Conservation (phyloP, 2,888 invertebrate species). For the Graphium colonna region DNA sequence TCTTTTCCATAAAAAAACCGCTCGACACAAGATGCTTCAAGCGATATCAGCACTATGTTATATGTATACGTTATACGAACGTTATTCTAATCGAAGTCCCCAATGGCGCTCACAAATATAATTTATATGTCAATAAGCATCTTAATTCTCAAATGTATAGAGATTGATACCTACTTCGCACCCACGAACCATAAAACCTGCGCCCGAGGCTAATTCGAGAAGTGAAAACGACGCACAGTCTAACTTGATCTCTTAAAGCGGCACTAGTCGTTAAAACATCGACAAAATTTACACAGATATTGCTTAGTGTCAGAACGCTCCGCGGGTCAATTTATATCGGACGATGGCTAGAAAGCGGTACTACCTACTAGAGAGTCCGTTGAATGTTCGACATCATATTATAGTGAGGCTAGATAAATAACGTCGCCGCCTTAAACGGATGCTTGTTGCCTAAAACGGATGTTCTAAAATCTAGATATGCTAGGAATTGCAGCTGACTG, state of each 20-base stretch:
- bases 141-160: constrained; percentile 43
- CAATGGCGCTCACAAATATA: constrained; percentile 20
- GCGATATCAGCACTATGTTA: no score
- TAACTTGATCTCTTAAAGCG: constrained; percentile 36
- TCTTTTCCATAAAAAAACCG: no score
- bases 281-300: constrained; percentile 5
- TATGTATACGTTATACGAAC: no score
- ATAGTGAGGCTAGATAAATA: constrained; percentile 12
- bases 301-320: constrained; percentile 29
- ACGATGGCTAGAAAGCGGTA: constrained; percentile 54
- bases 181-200: constrained; percentile 51
- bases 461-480: background rate
- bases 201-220: constrained; percentile 59
- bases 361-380: constrained; percentile 53
- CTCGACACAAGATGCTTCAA: no score
- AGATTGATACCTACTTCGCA: constrained; percentile 46
- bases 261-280: constrained; percentile 30
- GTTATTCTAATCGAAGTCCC: constrained; percentile 3
- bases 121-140: constrained; percentile 44
- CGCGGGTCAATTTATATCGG: constrained; percentile 43
- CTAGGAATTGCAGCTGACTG: no score
- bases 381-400: constrained; percentile 35
- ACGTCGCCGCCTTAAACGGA: constrained; percentile 4
- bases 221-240: constrained; percentile 52
- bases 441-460: constrained; percentile 7